These are phyloP conservation scores for Poeciliopsis infans DNA, from an alignment of 2,797 vertebrate species.

Conservation along the genomic window DNA sequence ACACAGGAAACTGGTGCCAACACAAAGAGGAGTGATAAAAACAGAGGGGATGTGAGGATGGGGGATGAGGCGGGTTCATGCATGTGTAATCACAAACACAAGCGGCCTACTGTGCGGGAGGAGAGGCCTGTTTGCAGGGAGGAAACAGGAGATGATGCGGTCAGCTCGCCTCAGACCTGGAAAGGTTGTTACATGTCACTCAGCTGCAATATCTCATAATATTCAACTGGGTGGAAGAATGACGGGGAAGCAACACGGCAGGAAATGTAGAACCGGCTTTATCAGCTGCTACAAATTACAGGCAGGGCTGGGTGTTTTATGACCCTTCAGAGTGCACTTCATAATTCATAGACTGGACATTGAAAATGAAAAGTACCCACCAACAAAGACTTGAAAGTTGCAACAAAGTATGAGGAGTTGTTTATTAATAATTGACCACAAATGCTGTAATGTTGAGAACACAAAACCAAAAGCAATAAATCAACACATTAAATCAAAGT, in stretches of 20 bases:
- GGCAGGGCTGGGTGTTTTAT: not conserved
- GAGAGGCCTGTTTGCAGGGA: slow-evolving; percentile 53
- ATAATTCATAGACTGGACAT: not conserved
- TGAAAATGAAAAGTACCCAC: not conserved
- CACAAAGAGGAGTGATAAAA: slow-evolving; percentile 57
- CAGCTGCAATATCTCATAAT: slow-evolving; percentile 30
- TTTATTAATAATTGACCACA: slow-evolving; percentile 21
- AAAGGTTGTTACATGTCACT: slow-evolving; percentile 66
- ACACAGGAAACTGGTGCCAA: slow-evolving; percentile 49
- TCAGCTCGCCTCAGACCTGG: slow-evolving; percentile 60
- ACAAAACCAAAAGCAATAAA: slow-evolving; percentile 1
- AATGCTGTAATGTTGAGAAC: not conserved
- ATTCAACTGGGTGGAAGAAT: not conserved
- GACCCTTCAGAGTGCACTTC: not conserved
- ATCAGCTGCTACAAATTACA: slow-evolving; percentile 1
- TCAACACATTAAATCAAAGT: slow-evolving; percentile 24
- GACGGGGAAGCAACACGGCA: not conserved
- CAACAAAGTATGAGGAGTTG: not conserved
- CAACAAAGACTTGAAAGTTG: slow-evolving; percentile 1
- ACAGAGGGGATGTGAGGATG: slow-evolving; percentile 20
- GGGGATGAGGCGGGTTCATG: slow-evolving; percentile 13
- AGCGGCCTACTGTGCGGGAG: slow-evolving; percentile 68
- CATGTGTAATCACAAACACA: slow-evolving; percentile 45
- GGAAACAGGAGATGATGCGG: slow-evolving; percentile 52
- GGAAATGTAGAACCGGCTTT: not conserved